Conservation (phyloP, 2,888 invertebrate genomes). For the Pyrocoelia pectoralis region DNA sequence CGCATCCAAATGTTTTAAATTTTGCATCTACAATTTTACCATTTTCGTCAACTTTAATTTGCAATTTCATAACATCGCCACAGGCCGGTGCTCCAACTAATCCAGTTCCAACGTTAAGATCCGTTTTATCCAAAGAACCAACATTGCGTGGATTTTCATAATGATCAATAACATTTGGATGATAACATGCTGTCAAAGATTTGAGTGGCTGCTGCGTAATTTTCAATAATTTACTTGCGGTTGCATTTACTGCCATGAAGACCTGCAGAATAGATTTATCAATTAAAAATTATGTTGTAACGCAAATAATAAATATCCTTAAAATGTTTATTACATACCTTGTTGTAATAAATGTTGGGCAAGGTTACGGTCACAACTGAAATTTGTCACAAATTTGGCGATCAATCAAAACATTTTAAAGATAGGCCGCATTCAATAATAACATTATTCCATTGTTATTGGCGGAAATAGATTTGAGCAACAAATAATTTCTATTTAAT, state of each 20-base stretch:
- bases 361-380: no score
- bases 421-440: no score
- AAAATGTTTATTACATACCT: no score
- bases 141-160: slow-evolving; percentile 99
- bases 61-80: slow-evolving; percentile 99
- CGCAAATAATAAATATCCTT: no score
- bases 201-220: slow-evolving; percentile 47
- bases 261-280: no score
- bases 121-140: slow-evolving; percentile 94
- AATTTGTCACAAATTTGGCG: no score
- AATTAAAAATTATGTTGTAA: no score
- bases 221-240: slow-evolving; percentile 50
- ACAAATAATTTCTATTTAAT: no score
- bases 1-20: slow-evolving; percentile 99
- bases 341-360: no score
- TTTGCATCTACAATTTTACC: slow-evolving; percentile 98
- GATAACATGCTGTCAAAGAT: slow-evolving; percentile 67
- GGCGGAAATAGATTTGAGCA: no score
- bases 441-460: no score
- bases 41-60: slow-evolving; percentile 92
- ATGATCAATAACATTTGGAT: slow-evolving; percentile 92
- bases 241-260: slow-evolving; percentile 53
- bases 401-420: no score
- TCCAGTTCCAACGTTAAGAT: slow-evolving; percentile 94
- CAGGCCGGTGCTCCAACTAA: slow-evolving; percentile 99